Base-by-base conservation (phyloP, 1,140 invertebrate genomes). In the Tetramorium simillimum region DNA sequence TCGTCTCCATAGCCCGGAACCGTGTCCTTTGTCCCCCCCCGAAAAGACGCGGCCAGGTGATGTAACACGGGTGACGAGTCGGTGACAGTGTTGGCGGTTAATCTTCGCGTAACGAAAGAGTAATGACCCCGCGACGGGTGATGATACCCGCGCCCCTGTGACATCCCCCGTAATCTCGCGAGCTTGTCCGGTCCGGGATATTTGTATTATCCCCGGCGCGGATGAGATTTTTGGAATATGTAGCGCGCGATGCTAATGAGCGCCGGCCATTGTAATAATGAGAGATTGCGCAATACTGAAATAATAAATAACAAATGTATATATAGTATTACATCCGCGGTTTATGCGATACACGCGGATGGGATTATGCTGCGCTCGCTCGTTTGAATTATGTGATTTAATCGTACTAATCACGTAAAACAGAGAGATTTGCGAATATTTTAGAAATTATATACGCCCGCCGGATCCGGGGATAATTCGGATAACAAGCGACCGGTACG, bases 81-180 rank as follows among this genome's bases (percentile, higher is more conserved):
- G 5, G 65, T 60, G 51, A 43, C 75, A 18, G 40, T 60, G 69
- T 43, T 21, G 69, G 69, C 69, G 49, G 51, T 73, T 84, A 84
- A 84, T 84, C 80, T 84, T 43, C 53, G n/a, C 51, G 28, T 75
- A 84, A 84, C 53, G 80, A 84, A 84, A 84, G 80, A 84, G 53
- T 84, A 73, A 82, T 73, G 69, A 82, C 80, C 46, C 14, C 73
- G 21, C 49, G 72, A 58, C 72, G 33, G 40, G 51, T 9, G n/a
- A 75, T 75, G 72, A 75, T 21, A 53, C 33, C 46, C 78, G 33
- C 63, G 21, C 51, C 51, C 18, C 51, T n/a, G 18, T n/a, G 51
- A 53, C 51, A 53, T 53, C 51, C 16, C 18, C 18, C 16, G 18
- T 10, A 53, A 53, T 67, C 33, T 46, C 77, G n/a, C 62, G n/a